Conservation (phyloP, 2,113 vertebrate genomes). For the Sinocyclocheilus grahami region DNA sequence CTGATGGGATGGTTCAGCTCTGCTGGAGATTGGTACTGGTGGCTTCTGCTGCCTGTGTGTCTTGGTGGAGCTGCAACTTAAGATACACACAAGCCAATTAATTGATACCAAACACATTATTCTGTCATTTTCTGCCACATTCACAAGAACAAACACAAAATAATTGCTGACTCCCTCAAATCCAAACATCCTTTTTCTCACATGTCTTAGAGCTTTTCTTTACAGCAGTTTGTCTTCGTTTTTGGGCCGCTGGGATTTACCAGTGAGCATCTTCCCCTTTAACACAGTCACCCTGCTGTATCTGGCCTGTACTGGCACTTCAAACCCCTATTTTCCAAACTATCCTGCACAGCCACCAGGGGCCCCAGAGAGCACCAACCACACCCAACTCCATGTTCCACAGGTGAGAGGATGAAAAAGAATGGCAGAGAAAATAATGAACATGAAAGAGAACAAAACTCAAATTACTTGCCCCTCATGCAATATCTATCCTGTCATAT, state of each 20-base stretch:
- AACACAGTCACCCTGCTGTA: conserved; percentile 73
- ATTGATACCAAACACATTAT: neutral
- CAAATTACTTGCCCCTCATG: neutral
- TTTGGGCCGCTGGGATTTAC: conserved; percentile 71
- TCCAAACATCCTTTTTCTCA: neutral
- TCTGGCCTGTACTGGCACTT: conserved; percentile 69
- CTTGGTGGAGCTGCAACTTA: conserved; percentile 69
- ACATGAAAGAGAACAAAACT: neutral
- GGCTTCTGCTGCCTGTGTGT: conserved; percentile 72
- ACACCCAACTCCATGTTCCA: conserved; percentile 58
- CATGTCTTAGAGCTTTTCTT: conserved; percentile 68
- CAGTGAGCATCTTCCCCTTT: conserved; percentile 74
- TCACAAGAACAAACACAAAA: neutral
- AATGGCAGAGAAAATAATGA: neutral
- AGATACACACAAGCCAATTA: conserved; percentile 27
- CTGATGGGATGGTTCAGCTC: conserved; percentile 74
- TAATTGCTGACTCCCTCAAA: neutral
- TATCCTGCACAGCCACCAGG: conserved; percentile 50
- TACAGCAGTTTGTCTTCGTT: conserved; percentile 67
- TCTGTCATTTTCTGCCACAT: neutral
- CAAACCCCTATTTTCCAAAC: conserved; percentile 72
- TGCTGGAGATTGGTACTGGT: conserved; percentile 77
- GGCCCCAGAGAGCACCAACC: conserved; percentile 56
- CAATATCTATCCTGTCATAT: neutral
- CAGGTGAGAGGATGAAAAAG: conserved; percentile 62